Conservation (phyloP, 2,888 invertebrate species). For the Drosophila fungiperda region DNA sequence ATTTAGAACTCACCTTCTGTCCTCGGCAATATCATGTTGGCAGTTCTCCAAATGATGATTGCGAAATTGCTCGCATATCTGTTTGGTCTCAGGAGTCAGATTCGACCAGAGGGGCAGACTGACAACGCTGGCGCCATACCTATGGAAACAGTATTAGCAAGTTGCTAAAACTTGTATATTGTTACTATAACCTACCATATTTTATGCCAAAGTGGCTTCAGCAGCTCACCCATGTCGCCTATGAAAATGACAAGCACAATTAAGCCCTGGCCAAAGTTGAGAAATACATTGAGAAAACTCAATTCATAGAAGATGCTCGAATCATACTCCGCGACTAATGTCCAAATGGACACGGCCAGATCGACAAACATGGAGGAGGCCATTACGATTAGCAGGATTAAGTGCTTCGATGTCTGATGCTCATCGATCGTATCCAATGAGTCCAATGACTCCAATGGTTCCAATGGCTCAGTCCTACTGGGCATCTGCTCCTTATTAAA, state of each 20-base stretch:
- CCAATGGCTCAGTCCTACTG: slow-evolving; percentile 73
- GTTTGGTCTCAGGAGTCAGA: slow-evolving; percentile 91
- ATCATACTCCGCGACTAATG: slow-evolving; percentile 92
- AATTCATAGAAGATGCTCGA: slow-evolving; percentile 96
- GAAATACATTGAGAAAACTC: slow-evolving; percentile 94
- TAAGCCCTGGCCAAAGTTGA: slow-evolving; percentile 95
- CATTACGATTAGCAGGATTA: slow-evolving; percentile 92
- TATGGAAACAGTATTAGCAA: slow-evolving; percentile 20
- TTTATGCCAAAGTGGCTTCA: slow-evolving; percentile 88
- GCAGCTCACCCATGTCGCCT: slow-evolving; percentile 91
- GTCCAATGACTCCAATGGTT: slow-evolving; percentile 78
- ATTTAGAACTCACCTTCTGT: slow-evolving; percentile 85
- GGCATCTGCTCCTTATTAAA: slow-evolving; percentile 85
- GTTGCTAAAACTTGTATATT: no score
- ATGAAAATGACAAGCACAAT: slow-evolving; percentile 95
- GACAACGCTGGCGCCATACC: slow-evolving; percentile 90
- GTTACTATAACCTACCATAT: slow-evolving; percentile 85
- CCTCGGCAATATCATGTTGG: slow-evolving; percentile 91
- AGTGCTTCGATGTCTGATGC: slow-evolving; percentile 92
- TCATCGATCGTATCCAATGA: slow-evolving; percentile 87
- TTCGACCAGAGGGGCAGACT: slow-evolving; percentile 91
- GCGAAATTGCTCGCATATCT: slow-evolving; percentile 95
- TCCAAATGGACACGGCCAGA: slow-evolving; percentile 92
- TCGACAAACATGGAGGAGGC: slow-evolving; percentile 95
- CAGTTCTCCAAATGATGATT: slow-evolving; percentile 94